phyloP scores from a whole-genome alignment of 2,113 vertebrate species.

The Peromyscus maniculatus region DNA sequence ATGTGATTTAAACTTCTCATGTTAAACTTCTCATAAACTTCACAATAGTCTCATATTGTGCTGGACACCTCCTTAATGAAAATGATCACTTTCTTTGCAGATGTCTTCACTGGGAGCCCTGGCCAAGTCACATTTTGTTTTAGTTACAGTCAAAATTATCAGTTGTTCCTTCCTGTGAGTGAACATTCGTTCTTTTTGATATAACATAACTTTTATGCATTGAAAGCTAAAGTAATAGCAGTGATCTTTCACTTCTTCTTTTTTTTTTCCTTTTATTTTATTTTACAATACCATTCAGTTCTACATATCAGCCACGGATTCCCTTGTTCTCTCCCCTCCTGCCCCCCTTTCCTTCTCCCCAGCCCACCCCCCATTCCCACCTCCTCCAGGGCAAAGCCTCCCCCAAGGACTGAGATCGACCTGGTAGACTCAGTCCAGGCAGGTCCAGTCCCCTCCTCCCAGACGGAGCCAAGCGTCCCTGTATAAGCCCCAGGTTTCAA shows the following conservation, averaged over 20 bases:
- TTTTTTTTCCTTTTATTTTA: no score
- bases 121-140: slow-evolving; percentile 30
- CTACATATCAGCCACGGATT: no score
- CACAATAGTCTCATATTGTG: neutral
- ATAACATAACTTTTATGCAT: neutral
- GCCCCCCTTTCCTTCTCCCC: no score
- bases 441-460: no score
- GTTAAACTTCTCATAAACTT: neutral
- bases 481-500: no score
- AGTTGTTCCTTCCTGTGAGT: neutral
- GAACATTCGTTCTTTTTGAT: neutral
- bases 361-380: no score
- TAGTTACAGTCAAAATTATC: neutral
- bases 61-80: neutral
- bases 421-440: no score
- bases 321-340: no score
- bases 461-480: no score
- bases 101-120: neutral
- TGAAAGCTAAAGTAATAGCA: neutral
- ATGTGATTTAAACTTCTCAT: neutral
- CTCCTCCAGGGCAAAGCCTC: no score
- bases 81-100: slow-evolving; percentile 11
- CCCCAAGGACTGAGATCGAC: no score
- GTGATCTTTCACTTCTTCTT: neutral
- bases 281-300: no score